Conservation (phyloP, 2,113 vertebrate genomes). For the Phaetusa simplex region DNA sequence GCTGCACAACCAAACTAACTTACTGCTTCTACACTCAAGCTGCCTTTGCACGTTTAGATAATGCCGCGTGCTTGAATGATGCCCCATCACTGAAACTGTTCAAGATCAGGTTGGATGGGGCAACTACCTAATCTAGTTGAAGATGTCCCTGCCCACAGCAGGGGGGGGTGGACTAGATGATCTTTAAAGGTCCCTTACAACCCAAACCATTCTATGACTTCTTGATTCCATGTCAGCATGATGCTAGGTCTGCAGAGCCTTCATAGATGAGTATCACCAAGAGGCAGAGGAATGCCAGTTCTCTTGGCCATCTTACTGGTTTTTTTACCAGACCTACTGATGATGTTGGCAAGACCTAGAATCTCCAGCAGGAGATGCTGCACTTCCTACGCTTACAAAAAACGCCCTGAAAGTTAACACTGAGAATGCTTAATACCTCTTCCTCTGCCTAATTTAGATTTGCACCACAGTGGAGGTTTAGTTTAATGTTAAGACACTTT, state of each 20-base stretch:
- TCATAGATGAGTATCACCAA: background rate
- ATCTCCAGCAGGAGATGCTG: background rate
- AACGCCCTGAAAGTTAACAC: background rate
- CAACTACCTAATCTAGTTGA: background rate
- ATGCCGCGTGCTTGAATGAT: background rate
- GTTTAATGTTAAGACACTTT: background rate
- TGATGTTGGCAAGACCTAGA: background rate
- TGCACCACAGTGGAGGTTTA: background rate
- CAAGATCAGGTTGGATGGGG: background rate
- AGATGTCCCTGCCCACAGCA: background rate
- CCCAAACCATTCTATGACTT: background rate
- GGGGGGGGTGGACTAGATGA: rapidly evolving
- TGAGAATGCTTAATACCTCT: background rate
- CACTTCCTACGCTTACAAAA: background rate
- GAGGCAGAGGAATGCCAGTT: background rate
- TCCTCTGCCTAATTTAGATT: background rate
- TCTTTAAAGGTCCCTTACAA: background rate
- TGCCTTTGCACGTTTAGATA: background rate
- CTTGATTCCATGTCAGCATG: background rate
- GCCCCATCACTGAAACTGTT: background rate
- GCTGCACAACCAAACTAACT: background rate
- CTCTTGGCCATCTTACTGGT: background rate
- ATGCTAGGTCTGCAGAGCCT: background rate
- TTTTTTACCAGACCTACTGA: background rate
- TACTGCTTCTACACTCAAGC: background rate